Percentiles rank a stretch among this genome's conserved stretches.
Evolutionary conservation across 2,888 invertebrate species (phyloP).

Genomic region (Caenorhabditis macrosperma): DNA sequence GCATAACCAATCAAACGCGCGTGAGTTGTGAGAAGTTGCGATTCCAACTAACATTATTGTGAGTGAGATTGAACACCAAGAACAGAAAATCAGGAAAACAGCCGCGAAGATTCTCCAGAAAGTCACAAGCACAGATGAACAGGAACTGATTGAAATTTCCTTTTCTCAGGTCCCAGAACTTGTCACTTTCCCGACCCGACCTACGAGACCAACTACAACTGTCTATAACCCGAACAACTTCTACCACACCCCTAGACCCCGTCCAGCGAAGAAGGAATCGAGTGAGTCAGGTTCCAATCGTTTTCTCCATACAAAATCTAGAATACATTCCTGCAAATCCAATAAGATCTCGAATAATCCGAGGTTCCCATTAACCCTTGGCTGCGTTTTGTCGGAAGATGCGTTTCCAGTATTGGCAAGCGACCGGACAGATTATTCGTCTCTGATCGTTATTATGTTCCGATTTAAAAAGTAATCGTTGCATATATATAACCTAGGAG

Average conservation of each 20-base stretch:
- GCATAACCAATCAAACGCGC: conserved; percentile 16
- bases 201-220: conserved; percentile 58
- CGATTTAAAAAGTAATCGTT: background rate
- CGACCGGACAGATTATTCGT: conserved; percentile 14
- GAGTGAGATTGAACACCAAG: conserved; percentile 18
- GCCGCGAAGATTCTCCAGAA: background rate
- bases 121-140: background rate
- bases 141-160: background rate
- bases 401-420: conserved; percentile 32
- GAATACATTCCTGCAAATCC: conserved; percentile 10
- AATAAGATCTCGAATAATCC: conserved; percentile 20
- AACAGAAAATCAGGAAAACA: background rate
- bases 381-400: conserved; percentile 1
- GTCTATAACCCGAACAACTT: conserved; percentile 66
- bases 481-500: background rate
- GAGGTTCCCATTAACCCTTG: conserved; percentile 9
- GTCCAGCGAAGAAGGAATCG: conserved; percentile 63
- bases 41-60: conserved; percentile 21
- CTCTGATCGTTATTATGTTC: background rate
- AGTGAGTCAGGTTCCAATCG: conserved; percentile 47
- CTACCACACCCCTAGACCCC: conserved; percentile 68
- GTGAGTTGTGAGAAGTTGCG: conserved; percentile 3
- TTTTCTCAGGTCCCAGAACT: conserved; percentile 15
- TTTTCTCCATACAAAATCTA: background rate
- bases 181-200: conserved; percentile 32